phyloP scores from a whole-genome alignment of 2,113 vertebrate species.

The Petroica traversi region DNA sequence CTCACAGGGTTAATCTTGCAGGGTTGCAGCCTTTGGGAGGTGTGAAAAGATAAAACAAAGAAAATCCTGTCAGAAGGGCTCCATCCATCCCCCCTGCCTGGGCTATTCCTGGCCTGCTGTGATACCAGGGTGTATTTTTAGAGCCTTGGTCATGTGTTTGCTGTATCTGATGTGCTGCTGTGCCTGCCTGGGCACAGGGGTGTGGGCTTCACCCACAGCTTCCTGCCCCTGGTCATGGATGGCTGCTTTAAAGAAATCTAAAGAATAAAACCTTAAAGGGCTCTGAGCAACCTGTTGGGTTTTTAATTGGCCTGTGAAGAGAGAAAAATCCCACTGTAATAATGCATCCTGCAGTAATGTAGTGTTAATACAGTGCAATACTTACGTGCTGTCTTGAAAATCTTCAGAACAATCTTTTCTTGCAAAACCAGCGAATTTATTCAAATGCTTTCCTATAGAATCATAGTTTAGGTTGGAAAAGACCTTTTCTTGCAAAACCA shows the following conservation, averaged over 20 bases:
- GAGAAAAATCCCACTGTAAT: not conserved
- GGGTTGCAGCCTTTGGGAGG: not conserved
- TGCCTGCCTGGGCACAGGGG: not conserved
- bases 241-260: not conserved
- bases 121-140: slow-evolving; percentile 74
- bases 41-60: not conserved
- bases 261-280: not conserved
- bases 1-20: not conserved
- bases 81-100: not conserved
- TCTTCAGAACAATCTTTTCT: not conserved
- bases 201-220: not conserved
- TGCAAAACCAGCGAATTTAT: not conserved
- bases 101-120: slow-evolving; percentile 63
- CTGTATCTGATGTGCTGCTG: slow-evolving; percentile 27
- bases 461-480: not conserved
- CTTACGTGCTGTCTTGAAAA: not conserved
- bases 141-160: slow-evolving; percentile 70
- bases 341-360: not conserved
- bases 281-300: not conserved
- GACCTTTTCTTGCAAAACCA: not conserved
- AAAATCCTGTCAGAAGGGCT: not conserved
- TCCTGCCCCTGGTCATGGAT: rapidly evolving
- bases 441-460: not conserved
- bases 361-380: not conserved
- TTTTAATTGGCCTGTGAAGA: not conserved